These are phyloP conservation scores for Lasioglossum pauxillum DNA, from an alignment of 2,888 invertebrate genomes.

Conservation along the genomic window DNA sequence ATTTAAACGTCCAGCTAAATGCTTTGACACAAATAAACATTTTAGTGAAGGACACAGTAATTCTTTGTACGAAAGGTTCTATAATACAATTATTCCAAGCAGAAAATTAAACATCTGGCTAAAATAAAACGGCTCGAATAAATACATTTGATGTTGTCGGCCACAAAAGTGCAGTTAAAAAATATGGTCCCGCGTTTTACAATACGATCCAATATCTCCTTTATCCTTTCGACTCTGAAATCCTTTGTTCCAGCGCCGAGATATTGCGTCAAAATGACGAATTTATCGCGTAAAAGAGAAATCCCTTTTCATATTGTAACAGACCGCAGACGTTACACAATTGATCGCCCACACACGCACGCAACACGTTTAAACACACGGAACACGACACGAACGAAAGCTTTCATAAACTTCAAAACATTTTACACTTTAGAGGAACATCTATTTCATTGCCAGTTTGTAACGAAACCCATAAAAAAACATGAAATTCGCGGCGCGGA, in stretches of 20 bases:
- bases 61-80: background rate
- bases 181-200: background rate
- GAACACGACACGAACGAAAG: background rate
- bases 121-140: background rate
- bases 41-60: background rate
- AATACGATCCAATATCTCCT: background rate
- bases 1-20: background rate
- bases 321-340: background rate
- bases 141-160: background rate
- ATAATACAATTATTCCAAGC: background rate
- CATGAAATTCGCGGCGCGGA: background rate
- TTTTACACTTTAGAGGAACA: background rate
- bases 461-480: slow-evolving; percentile 1
- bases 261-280: slow-evolving; percentile 1
- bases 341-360: background rate
- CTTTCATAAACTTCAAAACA: background rate
- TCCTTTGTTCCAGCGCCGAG: background rate
- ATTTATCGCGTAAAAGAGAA: background rate
- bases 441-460: background rate
- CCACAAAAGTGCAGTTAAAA: background rate
- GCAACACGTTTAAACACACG: background rate
- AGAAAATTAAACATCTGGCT: background rate
- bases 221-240: background rate
- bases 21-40: background rate
- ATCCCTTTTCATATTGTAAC: background rate